A percentile compares a stretch with the other conserved stretches of the same genome.
Conservation (phyloP, 2,113 vertebrate species). For the Xenopus borealis region DNA sequence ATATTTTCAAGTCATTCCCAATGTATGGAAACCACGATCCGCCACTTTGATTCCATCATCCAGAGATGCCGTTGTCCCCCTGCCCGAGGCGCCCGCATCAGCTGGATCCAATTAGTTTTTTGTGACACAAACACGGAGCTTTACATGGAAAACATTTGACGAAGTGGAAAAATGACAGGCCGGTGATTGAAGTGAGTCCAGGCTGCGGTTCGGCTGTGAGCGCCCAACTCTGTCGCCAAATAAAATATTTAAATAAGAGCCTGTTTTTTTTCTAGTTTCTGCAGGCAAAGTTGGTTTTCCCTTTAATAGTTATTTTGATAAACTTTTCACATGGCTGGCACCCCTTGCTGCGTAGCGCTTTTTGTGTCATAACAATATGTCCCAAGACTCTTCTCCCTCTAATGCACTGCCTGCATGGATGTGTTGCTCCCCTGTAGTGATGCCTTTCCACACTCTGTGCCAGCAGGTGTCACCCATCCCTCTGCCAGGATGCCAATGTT, state of each 20-base stretch:
- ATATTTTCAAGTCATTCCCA: background rate
- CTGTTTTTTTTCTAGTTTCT: constrained; percentile 33
- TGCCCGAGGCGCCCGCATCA: constrained; percentile 6
- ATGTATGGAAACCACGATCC: background rate
- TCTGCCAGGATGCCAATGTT: too few relatives aligned
- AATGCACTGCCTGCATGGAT: too few relatives aligned
- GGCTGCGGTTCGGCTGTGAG: constrained; percentile 71
- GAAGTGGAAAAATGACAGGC: constrained; percentile 75
- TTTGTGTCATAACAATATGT: too few relatives aligned
- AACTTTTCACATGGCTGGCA: too few relatives aligned
- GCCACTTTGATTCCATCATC: background rate
- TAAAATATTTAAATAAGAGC: constrained; percentile 82
- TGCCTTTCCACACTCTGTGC: too few relatives aligned
- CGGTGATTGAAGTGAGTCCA: constrained; percentile 78
- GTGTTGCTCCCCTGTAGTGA: too few relatives aligned
- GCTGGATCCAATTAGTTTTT: constrained; percentile 76
- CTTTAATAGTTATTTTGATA: background rate
- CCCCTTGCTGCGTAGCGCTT: too few relatives aligned
- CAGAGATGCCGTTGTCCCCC: background rate
- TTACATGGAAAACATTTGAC: constrained; percentile 79
- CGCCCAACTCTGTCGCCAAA: constrained; percentile 73
- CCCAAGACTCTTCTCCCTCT: too few relatives aligned
- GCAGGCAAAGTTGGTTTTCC: background rate
- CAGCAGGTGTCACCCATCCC: too few relatives aligned
- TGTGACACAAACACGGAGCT: constrained; percentile 65